phyloP scores from a whole-genome alignment of 1,140 invertebrate genomes.

The Pseudomyrmex sp. region DNA sequence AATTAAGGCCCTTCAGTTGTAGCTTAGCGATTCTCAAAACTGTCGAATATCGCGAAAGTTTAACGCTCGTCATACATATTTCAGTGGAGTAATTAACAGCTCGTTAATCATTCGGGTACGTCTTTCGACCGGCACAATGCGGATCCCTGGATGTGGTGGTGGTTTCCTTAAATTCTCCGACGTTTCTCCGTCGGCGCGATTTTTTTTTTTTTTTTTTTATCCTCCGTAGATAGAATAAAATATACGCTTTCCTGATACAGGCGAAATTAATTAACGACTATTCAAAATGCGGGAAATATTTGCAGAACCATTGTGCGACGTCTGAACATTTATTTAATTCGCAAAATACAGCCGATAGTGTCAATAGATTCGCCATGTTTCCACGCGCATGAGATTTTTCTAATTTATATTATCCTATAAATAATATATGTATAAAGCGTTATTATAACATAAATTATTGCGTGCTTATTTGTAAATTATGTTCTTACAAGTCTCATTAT shows the following conservation, averaged over 20 bases:
- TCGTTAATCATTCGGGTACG: slow-evolving; percentile 30
- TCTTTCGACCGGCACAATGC: background rate
- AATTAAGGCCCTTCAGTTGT: slow-evolving; percentile 26
- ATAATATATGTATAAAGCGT: background rate
- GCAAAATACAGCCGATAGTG: background rate
- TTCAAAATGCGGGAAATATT: slow-evolving; percentile 15
- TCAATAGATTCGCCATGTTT: background rate
- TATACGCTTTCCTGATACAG: slow-evolving; percentile 1
- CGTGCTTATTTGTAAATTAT: too few species aligned
- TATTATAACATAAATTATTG: too few species aligned
- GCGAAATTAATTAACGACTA: slow-evolving; percentile 33
- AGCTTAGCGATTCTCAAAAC: slow-evolving; percentile 34
- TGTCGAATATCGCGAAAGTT: slow-evolving; percentile 31
- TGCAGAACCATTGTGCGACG: background rate
- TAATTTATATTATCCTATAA: background rate
- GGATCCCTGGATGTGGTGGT: background rate
- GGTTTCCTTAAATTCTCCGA: background rate
- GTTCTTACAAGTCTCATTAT: too few species aligned
- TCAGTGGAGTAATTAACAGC: slow-evolving; percentile 35
- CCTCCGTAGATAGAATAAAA: slow-evolving; percentile 24
- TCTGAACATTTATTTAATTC: slow-evolving; percentile 5
- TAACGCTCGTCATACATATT: slow-evolving; percentile 17
- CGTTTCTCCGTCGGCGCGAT: background rate
- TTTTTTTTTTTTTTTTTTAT: background rate
- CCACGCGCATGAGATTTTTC: background rate